Evolutionary conservation across 2,113 vertebrate genomes (phyloP).

Genomic region (Passer domesticus): DNA sequence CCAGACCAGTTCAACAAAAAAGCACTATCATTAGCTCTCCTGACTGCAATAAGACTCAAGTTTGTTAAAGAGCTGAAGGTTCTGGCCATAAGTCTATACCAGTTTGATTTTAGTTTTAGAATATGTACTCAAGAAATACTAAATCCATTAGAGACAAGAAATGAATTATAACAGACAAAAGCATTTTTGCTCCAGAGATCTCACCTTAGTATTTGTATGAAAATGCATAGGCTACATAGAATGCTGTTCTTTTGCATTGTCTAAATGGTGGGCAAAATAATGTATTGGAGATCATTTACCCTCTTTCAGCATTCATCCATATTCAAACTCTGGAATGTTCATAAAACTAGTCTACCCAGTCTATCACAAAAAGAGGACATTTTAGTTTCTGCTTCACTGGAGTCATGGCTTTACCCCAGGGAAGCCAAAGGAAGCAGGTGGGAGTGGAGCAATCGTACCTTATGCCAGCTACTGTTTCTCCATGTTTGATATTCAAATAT

Average conservation of each 20-base stretch:
- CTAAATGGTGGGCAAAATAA: neutral
- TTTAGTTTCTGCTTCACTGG: neutral
- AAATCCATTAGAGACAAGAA: neutral
- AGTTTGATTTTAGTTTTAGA: neutral
- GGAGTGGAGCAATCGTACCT: rapidly evolving
- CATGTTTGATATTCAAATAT: neutral
- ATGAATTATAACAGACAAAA: neutral
- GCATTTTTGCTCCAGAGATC: neutral
- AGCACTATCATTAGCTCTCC: neutral
- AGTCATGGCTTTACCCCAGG: neutral
- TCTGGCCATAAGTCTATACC: neutral
- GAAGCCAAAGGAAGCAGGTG: neutral
- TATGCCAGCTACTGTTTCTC: neutral
- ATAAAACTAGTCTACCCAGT: neutral
- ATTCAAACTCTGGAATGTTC: neutral
- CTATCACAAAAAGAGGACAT: rapidly evolving
- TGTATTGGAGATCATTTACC: neutral
- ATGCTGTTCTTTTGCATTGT: neutral
- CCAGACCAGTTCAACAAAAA: neutral
- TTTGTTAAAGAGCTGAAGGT: neutral
- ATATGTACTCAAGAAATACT: neutral
- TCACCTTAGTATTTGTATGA: neutral
- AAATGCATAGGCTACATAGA: neutral
- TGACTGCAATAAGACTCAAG: neutral
- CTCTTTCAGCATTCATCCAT: neutral